These are phyloP conservation scores for Zoanthus solanderi DNA, from an alignment of 92 coral and sea anemone species.

Conservation along the genomic window DNA sequence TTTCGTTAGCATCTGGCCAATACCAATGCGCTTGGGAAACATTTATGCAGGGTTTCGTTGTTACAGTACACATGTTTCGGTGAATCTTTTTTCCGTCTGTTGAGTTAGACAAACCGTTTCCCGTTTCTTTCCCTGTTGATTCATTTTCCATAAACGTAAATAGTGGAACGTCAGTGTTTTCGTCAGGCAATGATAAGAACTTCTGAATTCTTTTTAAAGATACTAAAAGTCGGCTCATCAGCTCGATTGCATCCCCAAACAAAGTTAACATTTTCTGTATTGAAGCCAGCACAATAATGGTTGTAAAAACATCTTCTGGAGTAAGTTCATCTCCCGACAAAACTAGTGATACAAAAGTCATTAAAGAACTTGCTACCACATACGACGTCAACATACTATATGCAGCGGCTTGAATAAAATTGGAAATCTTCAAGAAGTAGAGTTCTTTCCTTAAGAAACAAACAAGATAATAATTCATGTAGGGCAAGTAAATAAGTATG, in stretches of 20 bases:
- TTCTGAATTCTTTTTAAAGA: slow-evolving; percentile 25
- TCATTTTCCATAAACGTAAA: not conserved
- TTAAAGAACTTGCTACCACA: slow-evolving; percentile 3
- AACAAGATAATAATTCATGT: too few species aligned
- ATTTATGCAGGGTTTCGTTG: slow-evolving; percentile 4
- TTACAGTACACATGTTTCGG: not conserved
- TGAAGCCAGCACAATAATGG: slow-evolving; percentile 23
- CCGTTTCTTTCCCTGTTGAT: not conserved
- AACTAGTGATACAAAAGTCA: slow-evolving; percentile 5
- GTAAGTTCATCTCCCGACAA: not conserved
- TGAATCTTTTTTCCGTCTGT: not conserved
- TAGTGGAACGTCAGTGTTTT: not conserved
- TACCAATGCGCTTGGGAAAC: slow-evolving; percentile 3
- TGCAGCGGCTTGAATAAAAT: slow-evolving; percentile 1
- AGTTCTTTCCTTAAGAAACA: not conserved
- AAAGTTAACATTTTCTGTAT: slow-evolving; percentile 1
- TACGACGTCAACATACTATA: slow-evolving; percentile 6
- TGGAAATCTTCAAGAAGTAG: slow-evolving; percentile 6
- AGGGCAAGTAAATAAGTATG: too few species aligned
- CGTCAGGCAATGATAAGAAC: not conserved
- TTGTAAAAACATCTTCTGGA: slow-evolving; percentile 41
- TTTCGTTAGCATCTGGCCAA: not conserved
- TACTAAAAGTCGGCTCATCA: slow-evolving; percentile 4
- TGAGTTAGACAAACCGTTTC: not conserved
- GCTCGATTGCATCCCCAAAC: slow-evolving; percentile 20